Conservation (phyloP, 2,797 vertebrate genomes). For the Helostoma temminkii region DNA sequence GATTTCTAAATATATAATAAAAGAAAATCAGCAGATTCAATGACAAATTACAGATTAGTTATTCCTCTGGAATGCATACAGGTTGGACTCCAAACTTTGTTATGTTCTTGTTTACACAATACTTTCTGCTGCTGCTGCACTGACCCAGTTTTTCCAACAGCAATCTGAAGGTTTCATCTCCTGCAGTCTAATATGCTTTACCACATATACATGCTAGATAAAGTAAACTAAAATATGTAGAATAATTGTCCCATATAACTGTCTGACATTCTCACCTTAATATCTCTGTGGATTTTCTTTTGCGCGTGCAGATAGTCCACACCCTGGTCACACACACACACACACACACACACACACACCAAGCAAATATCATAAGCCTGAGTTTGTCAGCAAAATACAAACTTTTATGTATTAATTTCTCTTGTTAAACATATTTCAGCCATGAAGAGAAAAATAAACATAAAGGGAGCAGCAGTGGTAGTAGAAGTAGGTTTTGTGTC, state of each 20-base stretch:
- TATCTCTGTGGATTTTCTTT: slow-evolving; percentile 95
- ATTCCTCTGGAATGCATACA: neutral
- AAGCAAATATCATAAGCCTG: neutral
- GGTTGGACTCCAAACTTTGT: neutral
- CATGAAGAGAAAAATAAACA: neutral
- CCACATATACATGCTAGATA: neutral
- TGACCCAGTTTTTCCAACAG: slow-evolving; percentile 15
- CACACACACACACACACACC: slow-evolving; percentile 10
- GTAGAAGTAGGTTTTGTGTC: neutral
- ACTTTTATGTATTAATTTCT: neutral
- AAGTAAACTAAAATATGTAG: neutral
- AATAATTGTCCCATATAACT: neutral
- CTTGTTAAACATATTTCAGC: neutral
- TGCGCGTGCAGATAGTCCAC: slow-evolving; percentile 91
- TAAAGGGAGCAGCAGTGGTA: too few relatives aligned
- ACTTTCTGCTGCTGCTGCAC: neutral
- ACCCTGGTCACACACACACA: slow-evolving; percentile 81
- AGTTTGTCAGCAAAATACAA: slow-evolving; percentile 11
- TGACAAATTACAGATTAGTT: too few relatives aligned
- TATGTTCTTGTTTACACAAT: neutral
- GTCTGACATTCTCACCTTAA: slow-evolving; percentile 85
- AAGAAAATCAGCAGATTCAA: too few relatives aligned
- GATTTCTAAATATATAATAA: too few relatives aligned
- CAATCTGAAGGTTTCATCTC: neutral
- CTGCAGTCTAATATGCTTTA: neutral